These are phyloP conservation scores for Rissa tridactyla DNA, from an alignment of 2,113 vertebrate species.

Conservation along the genomic window DNA sequence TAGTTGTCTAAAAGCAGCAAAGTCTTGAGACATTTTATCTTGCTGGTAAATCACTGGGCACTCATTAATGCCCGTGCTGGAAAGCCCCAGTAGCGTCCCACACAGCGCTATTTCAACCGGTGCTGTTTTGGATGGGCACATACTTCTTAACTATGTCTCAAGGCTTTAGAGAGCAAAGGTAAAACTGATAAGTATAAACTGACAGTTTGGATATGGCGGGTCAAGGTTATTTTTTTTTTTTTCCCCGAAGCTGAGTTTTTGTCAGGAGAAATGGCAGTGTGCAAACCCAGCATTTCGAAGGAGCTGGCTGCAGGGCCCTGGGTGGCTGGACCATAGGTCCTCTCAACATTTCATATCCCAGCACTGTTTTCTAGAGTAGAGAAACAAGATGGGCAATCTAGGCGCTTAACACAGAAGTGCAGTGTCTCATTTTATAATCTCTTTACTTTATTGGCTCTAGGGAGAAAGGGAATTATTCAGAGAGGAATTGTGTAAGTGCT, in stretches of 20 bases:
- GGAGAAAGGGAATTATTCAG: slow-evolving; percentile 37
- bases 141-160: neutral
- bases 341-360: neutral
- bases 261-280: accelerated
- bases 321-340: neutral
- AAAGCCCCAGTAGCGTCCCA: neutral
- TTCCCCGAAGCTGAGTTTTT: accelerated
- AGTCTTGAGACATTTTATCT: neutral
- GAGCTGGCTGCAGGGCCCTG: accelerated
- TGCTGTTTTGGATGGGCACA: neutral
- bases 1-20: neutral
- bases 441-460: slow-evolving; percentile 36
- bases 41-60: neutral
- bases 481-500: slow-evolving; percentile 53
- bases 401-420: neutral
- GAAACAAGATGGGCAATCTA: neutral
- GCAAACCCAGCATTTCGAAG: neutral
- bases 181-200: neutral
- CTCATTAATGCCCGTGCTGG: neutral
- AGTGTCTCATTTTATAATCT: slow-evolving; percentile 37
- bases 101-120: accelerated
- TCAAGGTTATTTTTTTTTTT: neutral
- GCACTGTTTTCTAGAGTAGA: neutral
- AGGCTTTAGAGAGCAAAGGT: neutral
- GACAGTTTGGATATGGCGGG: neutral